These are phyloP conservation scores for Bombus vancouverensis DNA, from an alignment of 1,140 invertebrate genomes.

Conservation along the genomic window DNA sequence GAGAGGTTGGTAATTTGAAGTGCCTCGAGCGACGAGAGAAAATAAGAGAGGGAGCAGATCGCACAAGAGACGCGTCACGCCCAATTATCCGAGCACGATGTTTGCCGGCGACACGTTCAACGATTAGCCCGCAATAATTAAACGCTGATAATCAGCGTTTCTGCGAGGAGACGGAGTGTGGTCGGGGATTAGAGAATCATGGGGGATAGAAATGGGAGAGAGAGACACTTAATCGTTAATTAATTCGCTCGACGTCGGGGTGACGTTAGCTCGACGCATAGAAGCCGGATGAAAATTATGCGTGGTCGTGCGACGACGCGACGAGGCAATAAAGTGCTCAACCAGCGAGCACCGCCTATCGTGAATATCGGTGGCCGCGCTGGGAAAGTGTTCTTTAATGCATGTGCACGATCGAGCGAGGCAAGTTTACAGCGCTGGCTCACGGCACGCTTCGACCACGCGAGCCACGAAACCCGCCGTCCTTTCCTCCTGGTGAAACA, in stretches of 20 bases:
- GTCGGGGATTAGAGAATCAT: not conserved
- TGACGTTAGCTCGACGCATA: not conserved
- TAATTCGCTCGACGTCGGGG: conserved; percentile 39
- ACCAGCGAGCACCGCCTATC: conserved; percentile 22
- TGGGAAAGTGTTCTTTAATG: conserved; percentile 75
- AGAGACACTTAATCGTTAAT: conserved; percentile 48
- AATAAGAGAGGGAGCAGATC: not conserved
- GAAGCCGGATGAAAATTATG: conserved; percentile 52
- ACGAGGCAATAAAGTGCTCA: conserved; percentile 54
- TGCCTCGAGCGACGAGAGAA: not conserved
- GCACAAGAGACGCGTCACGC: conserved; percentile 4
- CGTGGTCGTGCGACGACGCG: conserved; percentile 8
- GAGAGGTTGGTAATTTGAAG: not conserved
- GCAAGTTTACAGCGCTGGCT: conserved; percentile 70
- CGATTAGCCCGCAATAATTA: conserved; percentile 59
- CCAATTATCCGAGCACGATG: conserved; percentile 21
- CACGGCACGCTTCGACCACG: conserved; percentile 69
- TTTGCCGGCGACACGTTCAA: not conserved
- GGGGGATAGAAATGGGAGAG: not conserved
- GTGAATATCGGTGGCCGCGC: conserved; percentile 34
- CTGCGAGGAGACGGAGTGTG: not conserved
- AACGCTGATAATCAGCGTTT: conserved; percentile 53
- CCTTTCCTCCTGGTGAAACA: conserved; percentile 67
- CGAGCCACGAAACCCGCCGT: conserved; percentile 70
- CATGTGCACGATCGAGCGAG: conserved; percentile 67